Evolutionary conservation across 2,113 vertebrate species (phyloP).

Genomic region (Nannospalax galili): DNA sequence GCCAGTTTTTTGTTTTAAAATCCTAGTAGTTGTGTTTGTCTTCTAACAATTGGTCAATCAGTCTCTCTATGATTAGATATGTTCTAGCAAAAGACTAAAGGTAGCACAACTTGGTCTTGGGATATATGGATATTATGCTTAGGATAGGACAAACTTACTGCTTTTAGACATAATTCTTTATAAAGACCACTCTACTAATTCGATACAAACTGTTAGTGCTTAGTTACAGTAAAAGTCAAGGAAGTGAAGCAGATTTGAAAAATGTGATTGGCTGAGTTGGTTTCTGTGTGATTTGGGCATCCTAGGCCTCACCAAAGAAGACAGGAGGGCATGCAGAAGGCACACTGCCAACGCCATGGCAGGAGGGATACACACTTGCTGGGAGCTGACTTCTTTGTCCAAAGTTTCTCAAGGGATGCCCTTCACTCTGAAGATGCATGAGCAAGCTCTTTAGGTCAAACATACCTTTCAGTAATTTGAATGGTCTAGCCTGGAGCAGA

Average conservation of each 20-base stretch:
- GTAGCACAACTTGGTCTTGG: neutral
- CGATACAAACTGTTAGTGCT: neutral
- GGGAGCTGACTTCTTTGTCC: neutral
- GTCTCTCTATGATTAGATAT: neutral
- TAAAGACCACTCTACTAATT: neutral
- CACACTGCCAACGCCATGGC: rapidly evolving
- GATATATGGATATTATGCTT: constrained; percentile 2
- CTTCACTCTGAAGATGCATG: neutral
- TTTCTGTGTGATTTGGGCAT: neutral
- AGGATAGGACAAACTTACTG: neutral
- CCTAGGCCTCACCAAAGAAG: neutral
- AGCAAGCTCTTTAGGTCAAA: too few relatives aligned
- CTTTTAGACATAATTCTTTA: constrained; percentile 7
- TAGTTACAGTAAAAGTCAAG: neutral
- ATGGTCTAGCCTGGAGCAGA: neutral
- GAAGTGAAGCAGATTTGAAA: neutral
- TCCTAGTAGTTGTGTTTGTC: neutral
- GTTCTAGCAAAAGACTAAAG: constrained; percentile 19
- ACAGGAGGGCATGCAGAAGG: neutral
- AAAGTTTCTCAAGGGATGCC: neutral
- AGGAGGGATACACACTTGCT: too few relatives aligned
- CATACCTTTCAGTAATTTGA: constrained; percentile 14
- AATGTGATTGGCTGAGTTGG: neutral
- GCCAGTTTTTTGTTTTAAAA: neutral
- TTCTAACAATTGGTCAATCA: neutral